Base-by-base conservation (phyloP, 1,140 invertebrate genomes). In the Temnothorax curvispinosus region DNA sequence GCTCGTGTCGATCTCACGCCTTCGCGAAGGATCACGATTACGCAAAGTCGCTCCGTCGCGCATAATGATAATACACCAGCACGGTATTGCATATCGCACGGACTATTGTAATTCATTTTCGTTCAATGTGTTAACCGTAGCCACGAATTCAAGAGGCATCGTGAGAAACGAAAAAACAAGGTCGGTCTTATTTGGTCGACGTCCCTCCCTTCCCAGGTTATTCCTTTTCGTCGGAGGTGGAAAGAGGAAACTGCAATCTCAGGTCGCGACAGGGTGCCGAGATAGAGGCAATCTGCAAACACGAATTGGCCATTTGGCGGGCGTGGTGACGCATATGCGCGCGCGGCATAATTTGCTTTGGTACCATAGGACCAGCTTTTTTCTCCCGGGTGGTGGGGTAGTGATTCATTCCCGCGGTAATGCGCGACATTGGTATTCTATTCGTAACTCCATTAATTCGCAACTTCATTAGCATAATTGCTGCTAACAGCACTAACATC, bases 241-340 rank as follows among this genome's bases (percentile, higher is more conserved):
- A 92, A 94, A 94, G 91, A 94, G 94, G 94, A 95, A 95, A 95
- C 92, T 93, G 91, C 92, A 94, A 93, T 93, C 91, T 92, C 87
- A 64, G 85, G 69, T 90, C 90, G 81, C 93, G 93, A 93, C 94
- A 93, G 94, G 92, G 92, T 93, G 93, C 93, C 92, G 92, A 95
- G 94, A 95, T 95, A 95, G 92, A 94, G 91, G 92, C 94, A 95
- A 95, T 95, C 94, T 94, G 92, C 93, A 94, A 95, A 95, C 95
- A 95, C 94, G 94, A 94, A 93, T 95, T 94, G 94, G 94, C 94
- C 94, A 95, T 95, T 95, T 94, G 93, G 93, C 92, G 92, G 92
- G 91, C 90, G 91, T 92, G 91, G 92, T 92, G 93, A 92, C 91
- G 91, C 88, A 91, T 90, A 92, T 92, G 91, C 90, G 89, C 90